Evolutionary conservation across 2,888 invertebrate genomes (phyloP).

Genomic region (Masnerella sp.): DNA sequence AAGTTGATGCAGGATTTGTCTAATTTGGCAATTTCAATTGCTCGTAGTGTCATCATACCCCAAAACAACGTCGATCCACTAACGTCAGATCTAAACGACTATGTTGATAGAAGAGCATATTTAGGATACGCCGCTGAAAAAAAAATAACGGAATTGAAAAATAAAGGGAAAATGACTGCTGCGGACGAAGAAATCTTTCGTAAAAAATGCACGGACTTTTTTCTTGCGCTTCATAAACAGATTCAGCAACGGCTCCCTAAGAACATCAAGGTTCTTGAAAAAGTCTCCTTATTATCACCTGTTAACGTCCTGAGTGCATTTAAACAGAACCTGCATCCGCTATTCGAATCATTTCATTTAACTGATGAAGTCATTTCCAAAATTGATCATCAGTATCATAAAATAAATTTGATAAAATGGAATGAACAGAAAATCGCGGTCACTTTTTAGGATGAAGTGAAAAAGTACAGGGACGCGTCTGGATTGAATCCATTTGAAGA

Average conservation of each 20-base stretch:
- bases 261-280: background rate
- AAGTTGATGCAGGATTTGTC: slow-evolving; percentile 43
- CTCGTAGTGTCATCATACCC: slow-evolving; percentile 9
- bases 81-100: slow-evolving; percentile 3
- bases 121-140: background rate
- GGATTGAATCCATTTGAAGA: slow-evolving; percentile 17
- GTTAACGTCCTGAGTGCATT: too few species aligned
- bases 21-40: slow-evolving; percentile 1
- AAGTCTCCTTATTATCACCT: too few species aligned
- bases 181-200: background rate
- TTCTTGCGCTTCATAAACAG: background rate
- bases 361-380: background rate
- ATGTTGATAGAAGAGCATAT: slow-evolving; percentile 3
- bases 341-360: background rate
- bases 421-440: slow-evolving; percentile 22
- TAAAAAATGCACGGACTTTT: background rate
- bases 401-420: slow-evolving; percentile 7
- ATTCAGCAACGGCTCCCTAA: background rate
- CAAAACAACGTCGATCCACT: background rate
- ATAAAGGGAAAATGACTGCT: background rate
- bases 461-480: background rate
- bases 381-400: slow-evolving; percentile 17
- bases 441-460: slow-evolving; percentile 42
- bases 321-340: background rate
- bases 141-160: background rate